Evolutionary conservation across 2,113 vertebrate species (phyloP).

Genomic region (Tetraodon nigroviridis): DNA sequence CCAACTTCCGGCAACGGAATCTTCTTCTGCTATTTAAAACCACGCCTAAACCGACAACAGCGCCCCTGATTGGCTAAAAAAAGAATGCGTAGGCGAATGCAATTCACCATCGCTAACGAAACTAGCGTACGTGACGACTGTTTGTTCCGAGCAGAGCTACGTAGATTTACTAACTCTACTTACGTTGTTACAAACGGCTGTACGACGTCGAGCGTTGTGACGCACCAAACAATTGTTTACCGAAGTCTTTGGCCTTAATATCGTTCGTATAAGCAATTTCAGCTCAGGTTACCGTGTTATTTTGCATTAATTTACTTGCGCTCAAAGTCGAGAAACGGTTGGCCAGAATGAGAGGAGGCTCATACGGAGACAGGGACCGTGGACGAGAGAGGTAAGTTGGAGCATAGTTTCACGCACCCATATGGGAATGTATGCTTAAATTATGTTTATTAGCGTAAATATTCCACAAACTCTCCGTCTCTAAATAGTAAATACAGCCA

Average conservation of each 20-base stretch:
- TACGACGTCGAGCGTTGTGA: slow-evolving; percentile 21
- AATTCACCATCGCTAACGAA: slow-evolving; percentile 28
- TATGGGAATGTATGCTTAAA: no score
- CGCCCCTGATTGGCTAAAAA: slow-evolving; percentile 13
- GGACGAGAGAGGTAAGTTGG: slow-evolving; percentile 84
- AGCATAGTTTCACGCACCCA: not conserved
- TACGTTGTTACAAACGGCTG: slow-evolving; percentile 29
- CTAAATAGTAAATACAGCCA: no score
- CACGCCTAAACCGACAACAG: not conserved
- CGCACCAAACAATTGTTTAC: slow-evolving; percentile 21
- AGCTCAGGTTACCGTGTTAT: not conserved
- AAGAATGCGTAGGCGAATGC: not conserved
- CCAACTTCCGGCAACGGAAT: slow-evolving; percentile 15
- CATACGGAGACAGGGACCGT: slow-evolving; percentile 78
- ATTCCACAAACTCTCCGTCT: no score
- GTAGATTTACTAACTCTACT: slow-evolving; percentile 9
- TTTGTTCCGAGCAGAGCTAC: not conserved
- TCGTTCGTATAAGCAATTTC: not conserved
- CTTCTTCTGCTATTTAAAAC: slow-evolving; percentile 32
- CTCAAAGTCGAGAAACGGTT: not conserved
- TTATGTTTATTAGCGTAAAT: no score
- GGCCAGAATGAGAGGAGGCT: slow-evolving; percentile 81
- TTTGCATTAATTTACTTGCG: not conserved
- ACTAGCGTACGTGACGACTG: not conserved
- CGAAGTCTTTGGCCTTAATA: not conserved